A percentile compares a stretch with the other conserved stretches of the same genome.
Conservation (phyloP, 1,140 invertebrate genomes). For the Coelopa frigida region DNA sequence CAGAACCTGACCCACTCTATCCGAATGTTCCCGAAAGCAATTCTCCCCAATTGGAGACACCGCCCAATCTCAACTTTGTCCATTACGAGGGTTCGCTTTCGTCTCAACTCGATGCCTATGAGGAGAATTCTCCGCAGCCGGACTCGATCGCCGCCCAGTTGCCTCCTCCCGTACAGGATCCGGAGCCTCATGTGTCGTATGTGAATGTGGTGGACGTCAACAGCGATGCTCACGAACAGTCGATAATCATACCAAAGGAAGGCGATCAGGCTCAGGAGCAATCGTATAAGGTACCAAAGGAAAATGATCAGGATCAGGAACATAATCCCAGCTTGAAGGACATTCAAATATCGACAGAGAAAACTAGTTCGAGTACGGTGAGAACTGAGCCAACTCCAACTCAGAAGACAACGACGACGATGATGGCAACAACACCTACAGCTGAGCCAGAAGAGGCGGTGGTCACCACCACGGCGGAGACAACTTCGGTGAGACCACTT, state of each 20-base stretch:
- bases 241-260: no score
- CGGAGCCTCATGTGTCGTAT: no score
- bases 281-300: no score
- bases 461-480: background rate
- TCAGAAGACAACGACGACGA: slow-evolving; percentile 2
- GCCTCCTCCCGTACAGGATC: no score
- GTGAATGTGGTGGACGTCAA: no score
- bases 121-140: no score
- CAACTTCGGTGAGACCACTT: background rate
- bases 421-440: slow-evolving; percentile 1
- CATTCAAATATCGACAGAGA: background rate
- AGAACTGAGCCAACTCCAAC: background rate
- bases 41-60: slow-evolving; percentile 21
- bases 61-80: slow-evolving; percentile 5
- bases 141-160: no score
- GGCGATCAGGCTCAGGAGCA: no score
- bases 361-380: background rate
- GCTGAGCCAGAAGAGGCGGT: slow-evolving; percentile 1
- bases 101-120: no score
- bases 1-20: slow-evolving; percentile 45
- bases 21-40: slow-evolving; percentile 22
- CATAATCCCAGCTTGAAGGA: slow-evolving; percentile 6
- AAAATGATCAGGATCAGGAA: background rate
- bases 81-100: no score
- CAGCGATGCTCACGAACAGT: no score